A percentile compares a stretch with the other conserved stretches of the same genome.
phyloP scores from a whole-genome alignment of 2,113 vertebrate genomes.

The Perca fluviatilis region DNA sequence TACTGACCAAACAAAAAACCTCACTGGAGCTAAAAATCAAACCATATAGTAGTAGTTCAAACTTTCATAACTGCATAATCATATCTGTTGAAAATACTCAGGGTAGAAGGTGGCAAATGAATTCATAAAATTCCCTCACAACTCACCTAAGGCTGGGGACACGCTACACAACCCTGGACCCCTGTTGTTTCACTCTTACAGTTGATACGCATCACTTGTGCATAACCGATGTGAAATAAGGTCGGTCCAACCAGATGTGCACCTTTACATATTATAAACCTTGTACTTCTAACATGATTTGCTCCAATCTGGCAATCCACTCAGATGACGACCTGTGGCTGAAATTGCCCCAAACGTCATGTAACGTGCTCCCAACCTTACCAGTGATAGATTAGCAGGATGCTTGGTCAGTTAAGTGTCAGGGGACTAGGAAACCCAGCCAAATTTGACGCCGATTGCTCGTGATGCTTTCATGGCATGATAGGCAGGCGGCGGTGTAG shows the following conservation, averaged over 20 bases:
- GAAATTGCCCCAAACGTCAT: not conserved
- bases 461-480: not conserved
- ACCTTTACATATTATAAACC: not conserved
- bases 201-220: not conserved
- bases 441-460: not conserved
- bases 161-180: not conserved
- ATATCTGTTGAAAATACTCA: not conserved
- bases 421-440: not conserved
- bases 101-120: not conserved
- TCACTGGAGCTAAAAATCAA: slow-evolving; percentile 1
- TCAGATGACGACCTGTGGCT: not conserved
- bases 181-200: not conserved
- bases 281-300: not conserved
- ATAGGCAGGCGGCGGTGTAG: not conserved
- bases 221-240: not conserved
- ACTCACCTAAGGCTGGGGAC: not conserved
- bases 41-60: not conserved
- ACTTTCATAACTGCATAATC: not conserved
- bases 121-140: not conserved
- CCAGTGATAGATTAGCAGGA: not conserved
- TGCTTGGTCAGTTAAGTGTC: not conserved
- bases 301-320: not conserved
- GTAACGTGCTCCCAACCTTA: not conserved
- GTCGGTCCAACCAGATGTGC: not conserved
- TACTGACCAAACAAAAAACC: not conserved